Base-by-base conservation (phyloP, 1,140 invertebrate species). In the Mercenaria mercenaria region DNA sequence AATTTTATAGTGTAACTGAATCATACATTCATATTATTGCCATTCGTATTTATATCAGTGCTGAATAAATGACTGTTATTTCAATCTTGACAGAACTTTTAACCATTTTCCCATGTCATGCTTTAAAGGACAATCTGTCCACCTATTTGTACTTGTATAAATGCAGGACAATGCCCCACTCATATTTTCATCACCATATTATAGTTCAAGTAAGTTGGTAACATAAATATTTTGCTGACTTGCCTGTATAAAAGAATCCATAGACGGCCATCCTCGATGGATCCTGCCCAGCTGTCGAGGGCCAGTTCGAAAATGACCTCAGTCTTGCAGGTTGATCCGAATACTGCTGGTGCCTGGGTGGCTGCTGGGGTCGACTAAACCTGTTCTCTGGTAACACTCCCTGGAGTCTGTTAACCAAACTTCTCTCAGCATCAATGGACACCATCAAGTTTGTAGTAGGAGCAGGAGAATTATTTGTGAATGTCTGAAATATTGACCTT, bases 161-260 rank as follows among this genome's bases (percentile, higher is more conserved):
- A n/a, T n/a, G n/a, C n/a, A n/a, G n/a, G n/a, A n/a, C n/a, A n/a
- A n/a, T n/a, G n/a, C n/a, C n/a, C n/a, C n/a, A n/a, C n/a, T n/a
- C n/a, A n/a, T n/a, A n/a, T n/a, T n/a, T n/a, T n/a, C n/a, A n/a
- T n/a, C n/a, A n/a, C n/a, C n/a, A n/a, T n/a, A n/a, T n/a, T n/a
- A n/a, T n/a, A n/a, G n/a, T n/a, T n/a, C n/a, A n/a, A n/a, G n/a
- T n/a, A n/a, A n/a, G n/a, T n/a, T n/a, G n/a, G n/a, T n/a, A n/a
- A n/a, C n/a, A n/a, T n/a, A n/a, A n/a, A n/a, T n/a, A n/a, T n/a
- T n/a, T 23, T 59, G 52, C 23, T 23, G 29, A 37, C 26, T 23
- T 64, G 67, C 80, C 80, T 64, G 80, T 82, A 26, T 82, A 82
- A 64, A 82, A 82, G 41, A 82, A 82, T 26, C 80, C 80, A 50